A percentile compares a stretch with the other conserved stretches of the same genome.
These are phyloP conservation scores for Diarsia rubi DNA, from an alignment of 2,888 invertebrate species.

Conservation along the genomic window DNA sequence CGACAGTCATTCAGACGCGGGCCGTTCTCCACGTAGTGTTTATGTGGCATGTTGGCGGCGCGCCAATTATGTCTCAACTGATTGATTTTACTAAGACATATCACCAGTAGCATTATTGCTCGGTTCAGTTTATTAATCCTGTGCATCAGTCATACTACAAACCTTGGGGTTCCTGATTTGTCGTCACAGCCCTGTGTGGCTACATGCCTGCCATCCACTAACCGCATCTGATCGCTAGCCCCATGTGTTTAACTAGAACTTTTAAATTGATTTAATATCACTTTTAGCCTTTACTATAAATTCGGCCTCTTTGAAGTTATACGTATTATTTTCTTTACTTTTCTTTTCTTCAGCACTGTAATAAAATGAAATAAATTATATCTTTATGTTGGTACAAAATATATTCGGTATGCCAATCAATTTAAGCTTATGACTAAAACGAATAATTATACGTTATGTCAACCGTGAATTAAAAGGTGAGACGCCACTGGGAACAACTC, in stretches of 20 bases:
- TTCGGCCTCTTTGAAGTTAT: not conserved
- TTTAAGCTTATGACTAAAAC: not conserved
- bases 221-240: no score
- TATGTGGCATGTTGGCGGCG: conserved; percentile 71
- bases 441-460: not conserved
- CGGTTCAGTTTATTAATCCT: conserved; percentile 42
- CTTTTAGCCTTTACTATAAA: conserved; percentile 1
- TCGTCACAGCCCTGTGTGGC: not conserved
- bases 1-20: conserved; percentile 59
- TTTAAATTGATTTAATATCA: not conserved
- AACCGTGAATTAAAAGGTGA: not conserved
- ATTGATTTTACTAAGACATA: conserved; percentile 78
- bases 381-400: not conserved
- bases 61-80: conserved; percentile 77
- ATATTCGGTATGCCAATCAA: not conserved
- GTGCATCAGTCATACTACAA: conserved; percentile 26
- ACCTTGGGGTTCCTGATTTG: not conserved
- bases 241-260: not conserved
- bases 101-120: conserved; percentile 72
- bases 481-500: not conserved
- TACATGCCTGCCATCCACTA: not conserved
- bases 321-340: not conserved
- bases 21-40: conserved; percentile 70
- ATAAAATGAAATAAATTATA: conserved; percentile 8
- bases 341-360: not conserved